Base-by-base conservation (phyloP, 2,888 invertebrate genomes). In the Caenorhabditis panamensis region DNA sequence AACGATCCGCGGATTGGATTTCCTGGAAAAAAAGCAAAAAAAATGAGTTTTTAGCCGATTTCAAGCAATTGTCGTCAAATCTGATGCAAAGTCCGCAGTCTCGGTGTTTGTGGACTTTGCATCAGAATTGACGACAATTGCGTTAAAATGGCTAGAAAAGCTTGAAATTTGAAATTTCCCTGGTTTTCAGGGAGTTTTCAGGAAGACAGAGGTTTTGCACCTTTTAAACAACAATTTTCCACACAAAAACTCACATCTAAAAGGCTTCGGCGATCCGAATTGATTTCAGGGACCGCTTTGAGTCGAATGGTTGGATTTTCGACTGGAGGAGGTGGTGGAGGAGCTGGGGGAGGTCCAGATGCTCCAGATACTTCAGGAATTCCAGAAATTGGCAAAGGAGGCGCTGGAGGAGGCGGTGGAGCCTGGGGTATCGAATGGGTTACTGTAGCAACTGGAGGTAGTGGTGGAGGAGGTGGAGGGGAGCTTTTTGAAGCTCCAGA, bases 391-490 rank as follows among this genome's bases (percentile, higher is more conserved):
- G 73, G 53, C n/a, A 61, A 41, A 5, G 53, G 77, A n/a, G 59
- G 67, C 13, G 67, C 58, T 8, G 69, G 63, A 11, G 77, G 64
- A 11, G 49, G 62, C 1, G 69, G 68, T 28, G 77, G 69, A 11
- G 66, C 54, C 24, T 22, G 58, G n/a, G 78, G 78, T 37, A 59
- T 24, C 31, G 69, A n/a, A n/a, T n/a, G n/a, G n/a, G n/a, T n/a
- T n/a, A n/a, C n/a, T n/a, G 49, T 26, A 62, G 31, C 41, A 28
- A 51, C 9, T 1, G 77, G 41, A 8, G 69, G 69, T 44, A 64
- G 71, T 5, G 77, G 77, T 9, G 77, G 77, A 6, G 77, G 77
- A 9, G 77, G 68, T 24, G 75, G 53, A 9, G 66, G 62, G 36
- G 58, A 47, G 16, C 47, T 2, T 24, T 59, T 41, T 4, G 61